Evolutionary conservation across 2,797 vertebrate species (phyloP).

Genomic region (Varecia variegata): DNA sequence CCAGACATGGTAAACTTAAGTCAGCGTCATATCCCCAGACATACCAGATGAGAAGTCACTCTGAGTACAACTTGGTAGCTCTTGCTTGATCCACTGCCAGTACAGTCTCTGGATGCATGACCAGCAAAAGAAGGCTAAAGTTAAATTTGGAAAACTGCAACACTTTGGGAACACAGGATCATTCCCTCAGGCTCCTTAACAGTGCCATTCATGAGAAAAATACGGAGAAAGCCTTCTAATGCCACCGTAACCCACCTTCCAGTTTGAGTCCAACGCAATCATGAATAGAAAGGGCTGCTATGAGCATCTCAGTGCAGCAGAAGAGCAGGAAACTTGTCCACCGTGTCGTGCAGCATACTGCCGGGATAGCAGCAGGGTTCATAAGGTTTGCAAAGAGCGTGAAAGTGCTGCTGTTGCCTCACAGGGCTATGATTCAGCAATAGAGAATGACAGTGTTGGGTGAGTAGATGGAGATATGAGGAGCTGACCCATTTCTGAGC

Average conservation of each 20-base stretch:
- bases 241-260: neutral
- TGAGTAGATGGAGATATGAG: neutral
- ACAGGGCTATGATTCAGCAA: neutral
- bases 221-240: neutral
- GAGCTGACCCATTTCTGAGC: neutral
- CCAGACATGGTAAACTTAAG: neutral
- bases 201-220: neutral
- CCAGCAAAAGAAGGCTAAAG: neutral
- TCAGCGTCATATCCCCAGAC: neutral
- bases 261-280: no score
- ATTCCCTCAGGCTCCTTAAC: neutral
- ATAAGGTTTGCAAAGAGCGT: neutral
- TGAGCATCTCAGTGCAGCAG: neutral
- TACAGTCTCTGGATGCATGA: neutral
- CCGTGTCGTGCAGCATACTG: no score
- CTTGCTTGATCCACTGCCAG: neutral
- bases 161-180: neutral
- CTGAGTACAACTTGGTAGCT: neutral
- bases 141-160: neutral
- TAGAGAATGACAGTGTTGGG: neutral
- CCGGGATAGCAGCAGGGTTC: neutral
- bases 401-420: neutral
- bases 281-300: neutral
- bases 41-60: neutral
- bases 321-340: no score